These are phyloP conservation scores for Cladorhizidae sp. DNA, from an alignment of 37 sponge, comb jelly and placozoan genomes.

Conservation along the genomic window DNA sequence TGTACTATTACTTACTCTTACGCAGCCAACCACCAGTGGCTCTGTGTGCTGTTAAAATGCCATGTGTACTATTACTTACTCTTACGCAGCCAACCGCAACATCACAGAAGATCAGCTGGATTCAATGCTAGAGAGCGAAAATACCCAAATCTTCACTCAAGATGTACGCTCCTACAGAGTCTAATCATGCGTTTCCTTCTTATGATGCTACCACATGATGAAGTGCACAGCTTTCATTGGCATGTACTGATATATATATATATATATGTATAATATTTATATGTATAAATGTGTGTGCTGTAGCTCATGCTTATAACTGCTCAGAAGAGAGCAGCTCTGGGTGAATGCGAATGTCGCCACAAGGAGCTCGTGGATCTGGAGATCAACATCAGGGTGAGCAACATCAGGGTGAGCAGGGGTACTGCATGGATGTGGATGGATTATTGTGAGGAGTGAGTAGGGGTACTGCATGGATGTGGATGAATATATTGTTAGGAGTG, in stretches of 20 bases:
- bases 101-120: conserved; percentile 64
- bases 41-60: too few relatives aligned
- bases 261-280: neutral
- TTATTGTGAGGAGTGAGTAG: too few relatives aligned
- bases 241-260: neutral
- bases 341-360: conserved; percentile 80
- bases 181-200: neutral
- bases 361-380: conserved; percentile 76
- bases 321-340: conserved; percentile 63
- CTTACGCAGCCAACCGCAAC: conserved; percentile 18
- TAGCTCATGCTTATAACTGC: conserved; percentile 14
- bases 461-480: too few relatives aligned
- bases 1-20: too few relatives aligned
- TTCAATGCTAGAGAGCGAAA: conserved; percentile 53
- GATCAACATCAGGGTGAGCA: conserved; percentile 62
- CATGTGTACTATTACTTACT: too few relatives aligned
- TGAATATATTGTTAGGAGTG: too few relatives aligned
- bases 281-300: too few relatives aligned
- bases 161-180: conserved; percentile 26
- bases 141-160: conserved; percentile 62
- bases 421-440: too few relatives aligned
- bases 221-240: neutral
- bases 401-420: too few relatives aligned
- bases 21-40: too few relatives aligned
- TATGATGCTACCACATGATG: neutral